Base-by-base conservation (phyloP, 1,140 invertebrate species). In the Drosophila mayri region DNA sequence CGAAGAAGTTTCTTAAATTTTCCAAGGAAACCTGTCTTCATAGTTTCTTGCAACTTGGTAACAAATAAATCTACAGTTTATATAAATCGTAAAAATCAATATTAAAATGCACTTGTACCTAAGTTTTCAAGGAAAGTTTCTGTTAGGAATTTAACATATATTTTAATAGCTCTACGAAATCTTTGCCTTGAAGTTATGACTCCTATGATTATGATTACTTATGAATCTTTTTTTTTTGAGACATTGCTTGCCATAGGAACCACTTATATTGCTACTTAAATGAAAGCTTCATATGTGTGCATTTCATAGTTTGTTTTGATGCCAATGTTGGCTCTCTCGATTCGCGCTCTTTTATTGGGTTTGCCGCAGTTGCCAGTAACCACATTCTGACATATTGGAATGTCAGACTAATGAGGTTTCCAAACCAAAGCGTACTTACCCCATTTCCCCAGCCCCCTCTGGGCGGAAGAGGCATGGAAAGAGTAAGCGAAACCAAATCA, bases 351-450 rank as follows among this genome's bases (percentile, higher is more conserved):
- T 43, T 76, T 37, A 49, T 55, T 54, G 35, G 64, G 40, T 44
- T 76, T 60, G 57, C 55, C 63, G 63, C 74, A 67, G 55, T 66
- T 41, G 54, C 18, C 66, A 57, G 63, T 65, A 58, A 62, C 62
- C 50, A 37, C 50, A 62, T 60, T 68, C 72, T 76, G 66, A 70
- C 76, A 76, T 82, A 77, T 80, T 78, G 80, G 83, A 88, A 87
- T 87, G 80, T 41, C 72, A 76, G 43, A 59, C 80, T 73, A 88
- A 88, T 84, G 76, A 88, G 83, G 83, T 88, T 88, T 80, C 67
- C 61, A 61, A 76, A 79, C 76, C 80, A 83, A 86, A 86, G 49
- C 64, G 71, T 73, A 70, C 79, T 86, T 87, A 83, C 63, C 84
- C 76, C 76, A 52, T 76, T 77, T 35, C 43, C 43, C 16, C 37